Conservation (phyloP, 2,888 invertebrate genomes). For the Drosophila subquinaria region DNA sequence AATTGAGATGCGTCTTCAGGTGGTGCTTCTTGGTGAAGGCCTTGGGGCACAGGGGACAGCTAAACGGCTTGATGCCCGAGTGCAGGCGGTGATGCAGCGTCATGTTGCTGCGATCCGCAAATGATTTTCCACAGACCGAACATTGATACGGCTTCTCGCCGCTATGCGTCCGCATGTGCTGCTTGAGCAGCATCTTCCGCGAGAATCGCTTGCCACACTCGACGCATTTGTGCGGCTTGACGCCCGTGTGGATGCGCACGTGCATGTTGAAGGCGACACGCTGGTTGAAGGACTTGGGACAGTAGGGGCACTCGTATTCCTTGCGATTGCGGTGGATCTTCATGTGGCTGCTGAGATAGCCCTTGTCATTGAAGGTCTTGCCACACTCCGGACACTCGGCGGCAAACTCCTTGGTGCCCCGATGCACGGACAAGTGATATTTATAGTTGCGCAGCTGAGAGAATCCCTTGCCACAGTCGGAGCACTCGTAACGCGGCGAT, state of each 20-base stretch:
- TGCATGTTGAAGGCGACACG: slow-evolving; percentile 96
- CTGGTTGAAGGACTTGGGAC: slow-evolving; percentile 94
- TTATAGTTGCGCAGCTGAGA: slow-evolving; percentile 94
- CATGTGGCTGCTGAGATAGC: slow-evolving; percentile 94
- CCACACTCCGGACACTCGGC: slow-evolving; percentile 90
- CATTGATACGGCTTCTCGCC: slow-evolving; percentile 93
- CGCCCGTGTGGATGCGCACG: slow-evolving; percentile 92
- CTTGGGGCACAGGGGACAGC: slow-evolving; percentile 88
- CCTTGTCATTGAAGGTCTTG: slow-evolving; percentile 93
- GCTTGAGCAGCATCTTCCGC: slow-evolving; percentile 93
- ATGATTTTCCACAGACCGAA: slow-evolving; percentile 92
- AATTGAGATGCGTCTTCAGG: slow-evolving; percentile 93
- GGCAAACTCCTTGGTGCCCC: slow-evolving; percentile 93
- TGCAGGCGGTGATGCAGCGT: slow-evolving; percentile 92
- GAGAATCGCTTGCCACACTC: slow-evolving; percentile 94
- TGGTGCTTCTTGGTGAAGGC: slow-evolving; percentile 95
- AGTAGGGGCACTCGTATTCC: slow-evolving; percentile 92
- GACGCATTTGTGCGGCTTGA: slow-evolving; percentile 91
- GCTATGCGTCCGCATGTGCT: slow-evolving; percentile 92
- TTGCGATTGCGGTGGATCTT: slow-evolving; percentile 93
- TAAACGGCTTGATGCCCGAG: slow-evolving; percentile 92
- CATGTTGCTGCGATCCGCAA: slow-evolving; percentile 94
- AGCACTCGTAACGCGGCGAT: slow-evolving; percentile 88
- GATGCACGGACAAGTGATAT: slow-evolving; percentile 93
- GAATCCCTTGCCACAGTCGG: slow-evolving; percentile 92